Evolutionary conservation across 92 coral and sea anemone species (phyloP).

Genomic region (Bergia puertoricense): DNA sequence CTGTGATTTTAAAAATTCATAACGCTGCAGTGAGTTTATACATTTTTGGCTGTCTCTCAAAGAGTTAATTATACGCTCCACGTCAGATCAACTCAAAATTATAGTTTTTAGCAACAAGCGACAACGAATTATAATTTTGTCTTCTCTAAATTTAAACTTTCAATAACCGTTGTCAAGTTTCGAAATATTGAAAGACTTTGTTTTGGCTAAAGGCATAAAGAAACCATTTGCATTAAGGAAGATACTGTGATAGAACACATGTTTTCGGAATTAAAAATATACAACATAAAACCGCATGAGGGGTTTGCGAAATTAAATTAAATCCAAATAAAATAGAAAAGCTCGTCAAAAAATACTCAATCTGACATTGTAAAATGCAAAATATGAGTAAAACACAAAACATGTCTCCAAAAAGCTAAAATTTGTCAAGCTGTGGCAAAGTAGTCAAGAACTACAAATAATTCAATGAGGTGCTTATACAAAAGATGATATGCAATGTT

Average conservation of each 20-base stretch:
- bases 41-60: constrained; percentile 9
- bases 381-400: background rate
- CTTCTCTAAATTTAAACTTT: background rate
- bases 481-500: background rate
- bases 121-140: background rate
- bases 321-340: background rate
- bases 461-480: background rate
- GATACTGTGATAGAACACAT: background rate
- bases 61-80: constrained; percentile 15
- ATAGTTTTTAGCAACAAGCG: background rate
- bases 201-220: background rate
- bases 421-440: constrained; percentile 38
- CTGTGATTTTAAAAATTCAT: constrained; percentile 16
- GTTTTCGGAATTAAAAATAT: background rate
- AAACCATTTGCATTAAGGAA: background rate
- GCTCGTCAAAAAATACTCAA: constrained; percentile 7
- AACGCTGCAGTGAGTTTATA: background rate
- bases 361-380: constrained; percentile 9
- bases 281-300: background rate
- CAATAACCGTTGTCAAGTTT: background rate
- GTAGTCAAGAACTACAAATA: background rate
- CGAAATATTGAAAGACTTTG: background rate
- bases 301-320: constrained; percentile 20
- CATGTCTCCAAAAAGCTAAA: constrained; percentile 25
- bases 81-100: background rate